Base-by-base conservation (phyloP, 92 coral and sea anemone species). In the Blastomussa wellsi region DNA sequence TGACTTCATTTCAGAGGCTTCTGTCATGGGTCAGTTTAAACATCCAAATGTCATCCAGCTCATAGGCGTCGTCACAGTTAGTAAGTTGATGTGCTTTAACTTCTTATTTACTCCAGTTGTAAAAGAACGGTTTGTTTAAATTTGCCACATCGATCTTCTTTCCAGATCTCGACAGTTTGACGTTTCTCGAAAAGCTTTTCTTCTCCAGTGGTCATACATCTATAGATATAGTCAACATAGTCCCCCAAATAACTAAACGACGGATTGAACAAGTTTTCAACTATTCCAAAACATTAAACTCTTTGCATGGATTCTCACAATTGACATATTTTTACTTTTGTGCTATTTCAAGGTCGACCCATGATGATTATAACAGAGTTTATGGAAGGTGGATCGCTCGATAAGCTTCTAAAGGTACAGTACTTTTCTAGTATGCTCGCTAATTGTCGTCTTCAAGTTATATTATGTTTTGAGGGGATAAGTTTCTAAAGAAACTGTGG, bases 321-420 rank as follows among this genome's bases (percentile, higher is more conserved):
- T 44, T 44, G 11, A 42, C 84, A 32, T 24, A 39, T 52, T 13
- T 2, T 12, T 75, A 7, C 66, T 44, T 7, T 24, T 41, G 24
- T 62, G 33, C 8, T 39, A 26, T 52, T 77, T 78, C 62, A 74
- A 93, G 96, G 86, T 53, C 85, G 79, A 57, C 98, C 99, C 10
- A 88, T 95, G 89, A 95, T 97, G 99, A 97, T 97, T 59, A 75
- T 97, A 31, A 91, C 98, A 53, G 99, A 97, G 78, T 97, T 93
- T 84, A 95, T 97, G 99, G 98, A 95, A 32, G 94, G 90, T 80
- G 99, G 99, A 31, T 95, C 99, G 17, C 90, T 97, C 35, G 98
- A 95, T 77, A 77, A 64, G 60, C 95, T 89, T 72, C 88, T 97
- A 2, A 94, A 90, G 94, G 99, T 97, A 84, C n/a, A n/a, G n/a